Conservation (phyloP, 92 coral and sea anemone genomes). For the Parazoanthus darwini region DNA sequence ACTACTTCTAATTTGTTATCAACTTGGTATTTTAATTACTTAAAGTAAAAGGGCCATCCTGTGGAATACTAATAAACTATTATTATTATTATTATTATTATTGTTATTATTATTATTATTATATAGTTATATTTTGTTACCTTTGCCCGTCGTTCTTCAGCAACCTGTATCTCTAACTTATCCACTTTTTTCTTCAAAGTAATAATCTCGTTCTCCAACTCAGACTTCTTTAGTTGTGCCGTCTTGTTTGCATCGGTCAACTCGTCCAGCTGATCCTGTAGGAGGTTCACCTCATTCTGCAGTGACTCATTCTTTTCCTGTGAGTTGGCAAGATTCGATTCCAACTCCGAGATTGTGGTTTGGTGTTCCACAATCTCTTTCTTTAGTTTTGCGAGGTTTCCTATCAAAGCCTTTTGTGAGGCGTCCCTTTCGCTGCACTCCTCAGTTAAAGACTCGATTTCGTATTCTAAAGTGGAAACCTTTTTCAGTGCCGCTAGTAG, state of each 20-base stretch:
- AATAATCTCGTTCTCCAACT: slow-evolving; percentile 76
- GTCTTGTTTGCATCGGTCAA: slow-evolving; percentile 59
- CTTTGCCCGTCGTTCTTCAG: slow-evolving; percentile 68
- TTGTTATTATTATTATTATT: no score
- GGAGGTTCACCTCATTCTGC: slow-evolving; percentile 55
- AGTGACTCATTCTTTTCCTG: slow-evolving; percentile 64
- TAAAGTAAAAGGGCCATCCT: no score
- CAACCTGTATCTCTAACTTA: slow-evolving; percentile 70
- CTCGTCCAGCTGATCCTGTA: slow-evolving; percentile 65
- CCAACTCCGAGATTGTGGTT: slow-evolving; percentile 72
- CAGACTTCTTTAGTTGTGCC: slow-evolving; percentile 66
- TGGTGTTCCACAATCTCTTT: slow-evolving; percentile 80
- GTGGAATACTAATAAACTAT: no score
- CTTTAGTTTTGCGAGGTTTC: slow-evolving; percentile 55
- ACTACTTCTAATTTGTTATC: no score
- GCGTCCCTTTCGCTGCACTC: slow-evolving; percentile 57
- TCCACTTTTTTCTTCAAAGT: slow-evolving; percentile 75
- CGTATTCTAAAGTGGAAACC: slow-evolving; percentile 80
- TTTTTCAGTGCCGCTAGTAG: slow-evolving; percentile 84
- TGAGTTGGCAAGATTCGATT: slow-evolving; percentile 62
- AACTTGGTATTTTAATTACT: no score
- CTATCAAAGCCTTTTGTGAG: slow-evolving; percentile 63
- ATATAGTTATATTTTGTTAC: slow-evolving; percentile 31
- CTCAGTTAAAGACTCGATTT: slow-evolving; percentile 66
- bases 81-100: no score